A percentile compares a stretch with the other conserved stretches of the same genome.
These are phyloP conservation scores for Eupithecia centaureata DNA, from an alignment of 2,888 invertebrate species.

Conservation along the genomic window DNA sequence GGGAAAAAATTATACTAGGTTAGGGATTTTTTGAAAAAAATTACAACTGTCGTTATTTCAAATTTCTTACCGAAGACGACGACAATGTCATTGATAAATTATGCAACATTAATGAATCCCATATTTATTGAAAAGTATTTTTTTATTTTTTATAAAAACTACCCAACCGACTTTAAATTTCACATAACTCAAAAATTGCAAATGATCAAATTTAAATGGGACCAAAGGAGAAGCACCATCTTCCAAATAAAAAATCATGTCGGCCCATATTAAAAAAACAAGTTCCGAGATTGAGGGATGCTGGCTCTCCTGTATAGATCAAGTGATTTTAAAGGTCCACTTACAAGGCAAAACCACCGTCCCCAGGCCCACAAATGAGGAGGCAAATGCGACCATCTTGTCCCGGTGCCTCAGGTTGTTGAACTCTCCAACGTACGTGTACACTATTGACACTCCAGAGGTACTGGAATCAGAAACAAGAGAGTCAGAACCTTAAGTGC, in stretches of 20 bases:
- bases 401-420: constrained; percentile 76
- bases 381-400: constrained; percentile 79
- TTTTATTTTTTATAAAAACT: no score
- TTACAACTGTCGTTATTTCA: not conserved
- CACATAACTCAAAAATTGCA: no score
- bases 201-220: no score
- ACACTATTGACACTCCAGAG: constrained; percentile 82
- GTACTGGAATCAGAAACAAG: constrained; percentile 53
- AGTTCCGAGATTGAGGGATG: no score
- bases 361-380: constrained; percentile 77
- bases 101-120: no score
- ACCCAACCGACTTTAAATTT: no score
- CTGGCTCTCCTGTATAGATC: no score
- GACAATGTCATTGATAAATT: not conserved
- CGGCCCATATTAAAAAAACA: no score
- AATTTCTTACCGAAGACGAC: not conserved
- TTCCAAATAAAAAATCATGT: no score
- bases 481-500: not conserved
- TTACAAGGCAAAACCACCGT: constrained; percentile 84
- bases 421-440: constrained; percentile 85
- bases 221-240: no score
- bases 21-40: not conserved
- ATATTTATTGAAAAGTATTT: not conserved
- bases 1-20: not conserved
- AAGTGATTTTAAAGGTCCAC: constrained; percentile 31